A percentile compares a stretch with the other conserved stretches of the same genome.
phyloP scores from a whole-genome alignment of 2,797 vertebrate species.

The Characodon lateralis region DNA sequence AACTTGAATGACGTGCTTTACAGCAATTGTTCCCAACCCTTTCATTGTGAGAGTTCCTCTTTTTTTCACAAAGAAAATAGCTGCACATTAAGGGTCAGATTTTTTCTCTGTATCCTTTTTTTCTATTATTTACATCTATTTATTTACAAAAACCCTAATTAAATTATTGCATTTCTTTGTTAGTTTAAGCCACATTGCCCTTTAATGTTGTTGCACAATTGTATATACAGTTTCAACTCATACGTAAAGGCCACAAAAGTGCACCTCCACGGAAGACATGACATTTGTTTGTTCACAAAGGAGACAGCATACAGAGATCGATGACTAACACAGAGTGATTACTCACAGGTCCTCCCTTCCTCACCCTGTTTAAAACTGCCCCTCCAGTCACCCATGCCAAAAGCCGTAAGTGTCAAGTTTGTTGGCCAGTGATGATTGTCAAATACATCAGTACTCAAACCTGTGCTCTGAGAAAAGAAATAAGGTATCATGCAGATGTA shows the following conservation, averaged over 20 bases:
- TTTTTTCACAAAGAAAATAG: too few species aligned
- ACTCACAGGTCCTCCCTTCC: constrained; percentile 38
- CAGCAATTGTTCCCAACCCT: too few species aligned
- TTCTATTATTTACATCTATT: not conserved
- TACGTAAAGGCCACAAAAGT: constrained; percentile 2
- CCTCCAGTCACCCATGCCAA: constrained; percentile 34
- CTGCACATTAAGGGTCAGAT: too few species aligned
- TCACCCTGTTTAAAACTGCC: constrained; percentile 28
- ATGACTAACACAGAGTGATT: constrained; percentile 53
- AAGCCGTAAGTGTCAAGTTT: constrained; percentile 37
- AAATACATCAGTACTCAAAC: not conserved
- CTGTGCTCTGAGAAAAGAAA: not conserved
- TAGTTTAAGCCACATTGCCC: not conserved
- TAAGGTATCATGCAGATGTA: not conserved
- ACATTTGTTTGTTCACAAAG: constrained; percentile 37
- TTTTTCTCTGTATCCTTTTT: not conserved
- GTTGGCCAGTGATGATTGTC: constrained; percentile 22
- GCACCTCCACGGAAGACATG: constrained; percentile 31
- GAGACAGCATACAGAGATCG: constrained; percentile 8
- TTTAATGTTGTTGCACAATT: not conserved
- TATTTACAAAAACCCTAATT: not conserved
- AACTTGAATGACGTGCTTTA: not conserved
- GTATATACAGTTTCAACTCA: not conserved
- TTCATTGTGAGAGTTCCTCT: too few species aligned
- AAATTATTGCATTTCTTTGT: not conserved